Base-by-base conservation (phyloP, 2,113 vertebrate species). In the Laterallus jamaicensis region DNA sequence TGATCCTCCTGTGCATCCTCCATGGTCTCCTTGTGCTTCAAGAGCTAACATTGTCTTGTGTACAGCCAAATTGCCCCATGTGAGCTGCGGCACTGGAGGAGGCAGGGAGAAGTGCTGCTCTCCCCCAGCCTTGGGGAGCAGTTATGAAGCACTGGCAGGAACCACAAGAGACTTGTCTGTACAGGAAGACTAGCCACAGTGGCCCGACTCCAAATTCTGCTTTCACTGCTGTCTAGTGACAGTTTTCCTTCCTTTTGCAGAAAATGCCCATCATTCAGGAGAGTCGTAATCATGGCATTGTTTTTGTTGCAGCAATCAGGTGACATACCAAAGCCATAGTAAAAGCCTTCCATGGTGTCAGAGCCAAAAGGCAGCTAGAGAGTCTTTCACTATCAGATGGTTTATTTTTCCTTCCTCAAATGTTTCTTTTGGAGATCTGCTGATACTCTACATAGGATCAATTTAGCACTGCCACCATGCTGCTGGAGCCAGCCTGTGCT, bases 41-140 rank as follows among this genome's bases (percentile, higher is more conserved):
- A 50, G 56, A 92, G 42, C 40, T 50, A 39, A 64, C 29, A 14
- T 21, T 15, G 1, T 55, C 62, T 66, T 39, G 16, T 2, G 1
- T 67, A 26, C 49, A 31, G 4, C n/a, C 16, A 8, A 47, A n/a
- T 0, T 50, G 42, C 29, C 49, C 42, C 0, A 0, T 0, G 0
- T 7, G 24, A 29, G 59, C 75, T 52, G 28, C n/a, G 7, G 25
- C 29, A 2, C 28, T 31, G 47, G 42, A 54, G 63, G 67, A 44
- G 47, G 28, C 39, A 32, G 67, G 39, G 44, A 69, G 50, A 69
- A 90, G 32, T 10, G 9, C 75, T n/a, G 28, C 7, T 2, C 11
- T 80, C 31, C 54, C 16, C 16, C 60, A 70, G 60, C 69, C 49
- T 35, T 31, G 7, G 11, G 71, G 35, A 83, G 15, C 40, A 40